Percentiles rank a stretch among this genome's conserved stretches.
phyloP scores from a whole-genome alignment of 2,888 invertebrate species.

The Brachynemurus nebulosus region DNA sequence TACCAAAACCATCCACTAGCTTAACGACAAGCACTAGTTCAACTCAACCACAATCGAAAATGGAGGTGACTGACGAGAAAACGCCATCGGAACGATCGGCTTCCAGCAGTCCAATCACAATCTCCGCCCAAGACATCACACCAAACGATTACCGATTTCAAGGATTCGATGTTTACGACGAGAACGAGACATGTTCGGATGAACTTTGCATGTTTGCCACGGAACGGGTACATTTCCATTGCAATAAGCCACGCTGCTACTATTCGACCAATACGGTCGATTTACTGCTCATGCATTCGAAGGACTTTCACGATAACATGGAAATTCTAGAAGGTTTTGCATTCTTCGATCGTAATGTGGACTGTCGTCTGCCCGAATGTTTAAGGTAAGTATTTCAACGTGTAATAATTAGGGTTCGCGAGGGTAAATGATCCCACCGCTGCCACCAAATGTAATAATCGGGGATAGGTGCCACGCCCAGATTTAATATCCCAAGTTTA shows the following conservation, averaged over 20 bases:
- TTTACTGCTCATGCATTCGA: constrained; percentile 65
- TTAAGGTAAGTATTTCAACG: constrained; percentile 26
- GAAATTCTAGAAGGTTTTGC: constrained; percentile 76
- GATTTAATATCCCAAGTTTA: too few species aligned
- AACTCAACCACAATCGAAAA: neutral
- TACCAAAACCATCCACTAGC: constrained; percentile 50
- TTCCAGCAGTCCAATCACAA: constrained; percentile 28
- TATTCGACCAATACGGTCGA: constrained; percentile 69
- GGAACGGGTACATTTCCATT: constrained; percentile 69
- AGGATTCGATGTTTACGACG: constrained; percentile 46
- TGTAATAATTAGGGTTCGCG: too few species aligned
- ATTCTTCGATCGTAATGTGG: constrained; percentile 61
- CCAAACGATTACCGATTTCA: constrained; percentile 42
- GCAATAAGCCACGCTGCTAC: constrained; percentile 67
- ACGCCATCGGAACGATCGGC: constrained; percentile 24
- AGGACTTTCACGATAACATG: constrained; percentile 72
- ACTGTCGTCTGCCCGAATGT: constrained; percentile 53
- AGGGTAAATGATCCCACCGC: too few species aligned
- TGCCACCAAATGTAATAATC: too few species aligned
- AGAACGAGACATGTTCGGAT: constrained; percentile 56
- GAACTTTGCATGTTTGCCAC: constrained; percentile 53
- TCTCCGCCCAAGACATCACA: constrained; percentile 21
- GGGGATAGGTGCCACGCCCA: too few species aligned
- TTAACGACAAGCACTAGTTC: constrained; percentile 10
- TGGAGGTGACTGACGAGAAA: neutral